phyloP scores from a whole-genome alignment of 2,797 vertebrate genomes.

The Manis javanica region DNA sequence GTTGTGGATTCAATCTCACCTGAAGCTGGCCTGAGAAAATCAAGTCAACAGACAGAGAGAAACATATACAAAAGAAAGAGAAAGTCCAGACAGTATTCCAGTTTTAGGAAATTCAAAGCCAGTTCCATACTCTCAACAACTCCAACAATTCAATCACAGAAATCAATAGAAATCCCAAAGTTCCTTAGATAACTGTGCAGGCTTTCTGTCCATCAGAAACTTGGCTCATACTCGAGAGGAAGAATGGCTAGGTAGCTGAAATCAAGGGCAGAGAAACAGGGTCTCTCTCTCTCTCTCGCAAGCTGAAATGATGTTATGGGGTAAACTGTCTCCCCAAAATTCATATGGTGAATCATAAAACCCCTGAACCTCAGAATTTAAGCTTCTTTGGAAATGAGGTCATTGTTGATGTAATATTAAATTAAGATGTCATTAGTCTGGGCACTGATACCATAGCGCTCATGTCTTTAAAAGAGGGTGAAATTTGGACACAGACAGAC shows the following conservation, averaged over 20 bases:
- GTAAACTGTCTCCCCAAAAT: neutral
- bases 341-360: neutral
- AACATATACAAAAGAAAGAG: neutral
- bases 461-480: neutral
- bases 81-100: neutral
- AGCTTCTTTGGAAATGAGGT: neutral
- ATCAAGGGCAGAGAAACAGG: fast-evolving
- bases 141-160: neutral
- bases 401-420: neutral
- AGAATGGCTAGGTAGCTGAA: neutral
- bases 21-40: conserved; percentile 53
- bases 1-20: neutral
- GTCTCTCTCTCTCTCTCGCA: neutral
- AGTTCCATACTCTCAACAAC: neutral
- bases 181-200: neutral
- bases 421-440: neutral
- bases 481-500: neutral
- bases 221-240: neutral
- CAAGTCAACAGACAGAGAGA: neutral
- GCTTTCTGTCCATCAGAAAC: neutral
- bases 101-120: neutral
- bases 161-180: neutral
- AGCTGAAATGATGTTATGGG: neutral
- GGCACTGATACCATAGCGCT: neutral
- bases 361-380: neutral